phyloP scores from a whole-genome alignment of 2,888 invertebrate species.

The Diaprepes abbreviatus region DNA sequence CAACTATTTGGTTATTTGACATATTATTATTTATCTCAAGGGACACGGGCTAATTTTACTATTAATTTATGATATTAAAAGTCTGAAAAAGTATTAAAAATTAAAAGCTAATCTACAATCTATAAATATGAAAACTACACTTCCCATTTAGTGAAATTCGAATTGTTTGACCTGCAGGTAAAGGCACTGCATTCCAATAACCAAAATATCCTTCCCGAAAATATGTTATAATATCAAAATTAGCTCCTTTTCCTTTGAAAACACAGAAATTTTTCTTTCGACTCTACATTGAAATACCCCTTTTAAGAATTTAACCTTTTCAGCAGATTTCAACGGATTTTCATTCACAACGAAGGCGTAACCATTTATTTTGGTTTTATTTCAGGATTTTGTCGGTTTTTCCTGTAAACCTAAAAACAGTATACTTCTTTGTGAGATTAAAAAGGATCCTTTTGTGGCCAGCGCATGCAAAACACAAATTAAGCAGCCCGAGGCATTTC shows the following conservation, averaged over 20 bases:
- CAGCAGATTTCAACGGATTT: background rate
- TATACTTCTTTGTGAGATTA: slow-evolving; percentile 17
- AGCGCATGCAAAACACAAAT: slow-evolving; percentile 21
- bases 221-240: too few relatives aligned
- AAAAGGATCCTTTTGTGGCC: slow-evolving; percentile 21
- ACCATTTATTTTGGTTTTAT: slow-evolving; percentile 22
- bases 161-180: too few relatives aligned
- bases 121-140: too few relatives aligned
- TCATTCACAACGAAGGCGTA: background rate
- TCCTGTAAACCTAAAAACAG: slow-evolving; percentile 14
- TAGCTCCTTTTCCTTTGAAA: background rate
- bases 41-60: too few relatives aligned
- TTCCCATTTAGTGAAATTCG: too few relatives aligned
- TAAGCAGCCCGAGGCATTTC: slow-evolving; percentile 16
- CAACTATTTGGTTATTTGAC: too few relatives aligned
- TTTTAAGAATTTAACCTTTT: slow-evolving; percentile 6
- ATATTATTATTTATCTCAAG: too few relatives aligned
- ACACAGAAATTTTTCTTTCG: background rate
- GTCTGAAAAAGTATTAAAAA: too few relatives aligned
- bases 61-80: too few relatives aligned
- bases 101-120: too few relatives aligned
- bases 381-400: slow-evolving; percentile 6
- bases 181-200: too few relatives aligned
- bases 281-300: background rate
- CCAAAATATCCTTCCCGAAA: too few relatives aligned